Evolutionary conservation across 2,888 invertebrate genomes (phyloP).

Genomic region (Caradrina kadenii): DNA sequence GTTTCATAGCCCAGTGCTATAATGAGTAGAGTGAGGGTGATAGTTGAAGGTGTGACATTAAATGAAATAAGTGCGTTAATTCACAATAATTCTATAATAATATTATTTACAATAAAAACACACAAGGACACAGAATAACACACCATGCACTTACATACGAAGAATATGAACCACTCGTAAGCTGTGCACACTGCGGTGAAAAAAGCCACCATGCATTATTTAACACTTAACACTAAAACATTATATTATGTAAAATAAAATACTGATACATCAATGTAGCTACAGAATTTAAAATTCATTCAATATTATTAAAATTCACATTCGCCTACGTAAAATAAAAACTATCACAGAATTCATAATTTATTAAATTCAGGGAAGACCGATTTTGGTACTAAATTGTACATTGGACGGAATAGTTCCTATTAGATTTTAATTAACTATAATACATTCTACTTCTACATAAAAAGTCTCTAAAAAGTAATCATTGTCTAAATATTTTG

Average conservation of each 20-base stretch:
- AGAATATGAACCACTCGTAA: slow-evolving; percentile 82
- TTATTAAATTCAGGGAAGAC: slow-evolving; percentile 78
- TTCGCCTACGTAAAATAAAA: slow-evolving; percentile 66
- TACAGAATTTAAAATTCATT: slow-evolving; percentile 66
- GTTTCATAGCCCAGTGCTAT: slow-evolving; percentile 69
- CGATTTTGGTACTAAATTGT: slow-evolving; percentile 66
- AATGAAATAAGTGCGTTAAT: slow-evolving; percentile 90
- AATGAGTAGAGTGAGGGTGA: slow-evolving; percentile 81
- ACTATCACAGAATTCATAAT: slow-evolving; percentile 79
- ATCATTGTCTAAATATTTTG: slow-evolving; percentile 34
- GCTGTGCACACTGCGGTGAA: slow-evolving; percentile 86
- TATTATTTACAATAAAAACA: slow-evolving; percentile 88
- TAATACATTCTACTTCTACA: slow-evolving; percentile 31
- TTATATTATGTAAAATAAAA: slow-evolving; percentile 69
- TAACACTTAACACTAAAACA: slow-evolving; percentile 70
- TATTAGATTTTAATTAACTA: slow-evolving; percentile 32
- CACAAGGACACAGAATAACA: slow-evolving; percentile 85
- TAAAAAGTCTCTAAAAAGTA: slow-evolving; percentile 25
- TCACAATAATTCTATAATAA: slow-evolving; percentile 87
- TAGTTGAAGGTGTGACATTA: slow-evolving; percentile 80
- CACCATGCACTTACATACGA: slow-evolving; percentile 90
- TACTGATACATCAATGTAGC: slow-evolving; percentile 70
- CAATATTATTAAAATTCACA: slow-evolving; percentile 57
- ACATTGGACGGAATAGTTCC: slow-evolving; percentile 76
- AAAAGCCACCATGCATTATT: slow-evolving; percentile 82